Evolutionary conservation across 2,888 invertebrate genomes (phyloP), one percentile per base, ranked within the genome.

Genomic region (Sminthurides aquaticus): DNA sequence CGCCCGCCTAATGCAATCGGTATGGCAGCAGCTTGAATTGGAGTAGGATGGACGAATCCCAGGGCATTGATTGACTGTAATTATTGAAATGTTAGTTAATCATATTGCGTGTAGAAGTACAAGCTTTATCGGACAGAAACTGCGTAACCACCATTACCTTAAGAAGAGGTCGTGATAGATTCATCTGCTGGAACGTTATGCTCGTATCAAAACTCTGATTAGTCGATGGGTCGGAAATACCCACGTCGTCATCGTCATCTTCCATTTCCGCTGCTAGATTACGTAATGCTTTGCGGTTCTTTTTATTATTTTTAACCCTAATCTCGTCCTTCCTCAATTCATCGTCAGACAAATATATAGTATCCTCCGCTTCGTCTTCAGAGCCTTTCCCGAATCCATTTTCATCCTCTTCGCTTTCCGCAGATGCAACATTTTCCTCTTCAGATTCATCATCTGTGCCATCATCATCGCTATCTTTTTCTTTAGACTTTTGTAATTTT

Each of bases 21-120:
- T 77, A 99, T 91, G 0, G 96, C 93, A 0, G 94, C 89, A 1
- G 92, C 86, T 79, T 99, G 99, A 76, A 99, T 97, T 0, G 97
- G 97, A 0, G 99, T 99, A 0, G 99, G 98, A 77, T 91, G 90
- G 2, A 89, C 86, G 79, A 90, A 98, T 74, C 91, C 92, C 79
- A 97, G 84, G 1, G 87, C 84, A 1, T 88, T 87, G 52, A 98
- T 88, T 0, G 97, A 91, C 84, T 86, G 72, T 2, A 78, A 76
- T n/a, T n/a, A n/a, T n/a, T n/a, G n/a, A n/a, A 43, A 55, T 58
- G 11, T 25, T 57, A 15, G 5, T 57, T 8, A 43, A 26, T 57
- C 15, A 57, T n/a, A n/a, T n/a, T n/a, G n/a, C n/a, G n/a, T n/a
- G n/a, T n/a, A n/a, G n/a, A n/a, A n/a, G n/a, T n/a, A n/a, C 26